Evolutionary conservation across 2,113 vertebrate genomes (phyloP).

Genomic region (Microcebus murinus): DNA sequence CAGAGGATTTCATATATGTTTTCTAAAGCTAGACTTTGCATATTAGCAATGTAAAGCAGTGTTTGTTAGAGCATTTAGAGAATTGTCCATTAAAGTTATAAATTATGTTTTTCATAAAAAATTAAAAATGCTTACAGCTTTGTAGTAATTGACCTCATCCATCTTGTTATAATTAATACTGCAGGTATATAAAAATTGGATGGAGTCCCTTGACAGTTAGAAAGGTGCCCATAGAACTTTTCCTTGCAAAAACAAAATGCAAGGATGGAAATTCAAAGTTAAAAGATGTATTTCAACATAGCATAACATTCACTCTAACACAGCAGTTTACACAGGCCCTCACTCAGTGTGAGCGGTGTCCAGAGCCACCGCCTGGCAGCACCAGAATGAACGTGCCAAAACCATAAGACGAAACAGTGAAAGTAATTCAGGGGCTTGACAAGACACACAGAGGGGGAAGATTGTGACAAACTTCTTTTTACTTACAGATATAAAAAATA

Average conservation of each 20-base stretch:
- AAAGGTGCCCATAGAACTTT: background rate
- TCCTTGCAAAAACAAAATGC: background rate
- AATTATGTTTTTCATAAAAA: background rate
- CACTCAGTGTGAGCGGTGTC: background rate
- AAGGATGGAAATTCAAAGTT: background rate
- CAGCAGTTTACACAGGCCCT: background rate
- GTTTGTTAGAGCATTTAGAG: background rate
- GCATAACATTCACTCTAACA: background rate
- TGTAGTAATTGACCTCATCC: background rate
- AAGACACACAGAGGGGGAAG: background rate
- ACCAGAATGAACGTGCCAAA: background rate
- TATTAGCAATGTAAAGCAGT: background rate
- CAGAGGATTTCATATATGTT: background rate
- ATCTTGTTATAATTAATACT: background rate
- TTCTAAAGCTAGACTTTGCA: background rate
- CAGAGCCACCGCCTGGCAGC: background rate
- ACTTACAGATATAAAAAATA: background rate
- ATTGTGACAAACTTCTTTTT: background rate
- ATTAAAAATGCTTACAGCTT: background rate
- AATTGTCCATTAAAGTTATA: background rate
- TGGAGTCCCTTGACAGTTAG: background rate
- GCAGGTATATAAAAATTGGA: background rate
- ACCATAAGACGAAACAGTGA: background rate
- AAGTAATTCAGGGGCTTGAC: background rate
- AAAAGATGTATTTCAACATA: background rate